These are phyloP conservation scores for Platyscapa corneri DNA, from an alignment of 1,140 invertebrate genomes.

Conservation along the genomic window DNA sequence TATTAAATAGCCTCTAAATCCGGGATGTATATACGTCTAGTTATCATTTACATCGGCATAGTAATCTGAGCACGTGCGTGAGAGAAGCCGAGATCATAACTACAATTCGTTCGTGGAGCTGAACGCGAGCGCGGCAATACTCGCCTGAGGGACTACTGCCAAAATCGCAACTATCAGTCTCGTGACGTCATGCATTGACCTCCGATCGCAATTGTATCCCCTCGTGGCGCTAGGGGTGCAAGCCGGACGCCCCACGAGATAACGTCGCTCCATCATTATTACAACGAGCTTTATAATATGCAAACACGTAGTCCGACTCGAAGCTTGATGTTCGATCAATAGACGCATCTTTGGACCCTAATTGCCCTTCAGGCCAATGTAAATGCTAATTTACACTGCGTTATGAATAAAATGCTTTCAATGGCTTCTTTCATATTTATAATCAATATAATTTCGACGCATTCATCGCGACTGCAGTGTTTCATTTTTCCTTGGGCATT, in stretches of 20 bases:
- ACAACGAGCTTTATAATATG: conserved; percentile 32
- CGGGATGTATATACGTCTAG: not conserved
- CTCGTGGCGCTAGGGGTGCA: not conserved
- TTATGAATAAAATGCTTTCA: no score
- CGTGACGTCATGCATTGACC: not conserved
- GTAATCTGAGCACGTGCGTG: not conserved
- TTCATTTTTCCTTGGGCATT: no score
- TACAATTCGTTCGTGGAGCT: not conserved
- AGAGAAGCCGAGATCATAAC: not conserved
- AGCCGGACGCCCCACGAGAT: not conserved
- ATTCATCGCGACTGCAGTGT: no score
- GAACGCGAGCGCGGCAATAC: not conserved
- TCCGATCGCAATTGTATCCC: not conserved
- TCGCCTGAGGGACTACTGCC: conserved; percentile 25
- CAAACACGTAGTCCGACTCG: not conserved
- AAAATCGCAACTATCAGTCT: not conserved
- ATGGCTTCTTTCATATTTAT: no score
- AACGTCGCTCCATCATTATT: conserved; percentile 44
- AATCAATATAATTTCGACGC: no score
- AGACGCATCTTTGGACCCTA: not conserved
- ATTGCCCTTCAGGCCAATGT: not conserved
- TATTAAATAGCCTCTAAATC: not conserved
- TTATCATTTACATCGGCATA: not conserved
- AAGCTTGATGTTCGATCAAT: not conserved
- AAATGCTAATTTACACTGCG: no score